Conservation (phyloP, 2,888 invertebrate genomes). For the Julus scandinavius region DNA sequence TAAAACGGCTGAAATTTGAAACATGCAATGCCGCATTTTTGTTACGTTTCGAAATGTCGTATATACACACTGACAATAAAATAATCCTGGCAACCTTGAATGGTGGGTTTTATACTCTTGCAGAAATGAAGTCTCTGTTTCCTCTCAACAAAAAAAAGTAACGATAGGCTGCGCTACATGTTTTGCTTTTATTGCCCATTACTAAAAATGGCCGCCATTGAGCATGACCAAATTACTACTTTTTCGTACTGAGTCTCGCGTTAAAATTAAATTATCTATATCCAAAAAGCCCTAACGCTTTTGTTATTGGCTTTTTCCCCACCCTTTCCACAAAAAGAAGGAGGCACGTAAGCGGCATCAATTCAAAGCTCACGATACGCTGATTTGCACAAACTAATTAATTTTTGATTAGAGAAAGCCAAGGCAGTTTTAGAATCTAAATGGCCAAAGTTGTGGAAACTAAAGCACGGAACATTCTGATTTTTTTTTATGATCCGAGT, state of each 20-base stretch:
- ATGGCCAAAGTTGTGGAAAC: neutral
- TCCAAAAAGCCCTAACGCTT: neutral
- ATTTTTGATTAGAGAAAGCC: neutral
- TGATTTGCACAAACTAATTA: conserved; percentile 33
- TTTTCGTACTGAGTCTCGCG: conserved; percentile 4
- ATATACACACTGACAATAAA: neutral
- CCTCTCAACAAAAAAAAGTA: conserved; percentile 19
- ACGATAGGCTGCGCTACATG: conserved; percentile 19
- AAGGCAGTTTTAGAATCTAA: neutral
- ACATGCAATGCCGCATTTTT: neutral
- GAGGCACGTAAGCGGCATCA: neutral
- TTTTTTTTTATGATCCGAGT: neutral
- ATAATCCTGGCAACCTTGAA: neutral
- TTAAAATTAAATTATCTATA: conserved; percentile 20
- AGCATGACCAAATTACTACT: conserved; percentile 17
- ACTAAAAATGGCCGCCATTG: conserved; percentile 25
- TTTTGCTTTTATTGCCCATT: conserved; percentile 14
- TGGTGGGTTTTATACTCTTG: neutral
- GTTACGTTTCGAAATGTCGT: neutral
- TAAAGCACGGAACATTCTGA: neutral
- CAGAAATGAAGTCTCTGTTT: conserved; percentile 33
- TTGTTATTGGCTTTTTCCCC: neutral
- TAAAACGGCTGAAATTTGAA: neutral
- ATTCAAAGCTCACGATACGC: neutral
- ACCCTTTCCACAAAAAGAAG: neutral